These are phyloP conservation scores for Spondyliosoma cantharus DNA, from an alignment of 2,797 vertebrate genomes.

Conservation along the genomic window DNA sequence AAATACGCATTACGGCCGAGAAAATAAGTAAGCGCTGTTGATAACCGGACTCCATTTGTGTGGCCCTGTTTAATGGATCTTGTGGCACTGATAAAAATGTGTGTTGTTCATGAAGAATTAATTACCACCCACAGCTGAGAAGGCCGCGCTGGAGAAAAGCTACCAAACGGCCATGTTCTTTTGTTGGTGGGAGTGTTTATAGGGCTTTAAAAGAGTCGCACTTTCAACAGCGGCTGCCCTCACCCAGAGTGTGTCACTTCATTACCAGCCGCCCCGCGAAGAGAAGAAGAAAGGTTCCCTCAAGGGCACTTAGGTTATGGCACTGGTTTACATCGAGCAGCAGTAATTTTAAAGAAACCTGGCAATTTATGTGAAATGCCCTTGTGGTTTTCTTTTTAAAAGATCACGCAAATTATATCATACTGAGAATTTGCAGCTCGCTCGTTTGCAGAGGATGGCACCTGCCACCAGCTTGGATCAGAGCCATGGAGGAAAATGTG, in stretches of 20 bases:
- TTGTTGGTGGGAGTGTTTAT: conserved; percentile 49
- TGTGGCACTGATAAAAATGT: conserved; percentile 63
- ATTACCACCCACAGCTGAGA: conserved; percentile 63
- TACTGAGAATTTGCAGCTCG: neutral
- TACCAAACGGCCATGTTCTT: conserved; percentile 27
- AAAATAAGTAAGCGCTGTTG: conserved; percentile 48
- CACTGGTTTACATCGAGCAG: neutral
- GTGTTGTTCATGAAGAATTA: conserved; percentile 65
- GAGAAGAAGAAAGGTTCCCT: conserved; percentile 16
- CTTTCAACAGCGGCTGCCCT: conserved; percentile 25
- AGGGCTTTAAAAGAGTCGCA: conserved; percentile 35
- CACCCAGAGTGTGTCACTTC: conserved; percentile 39
- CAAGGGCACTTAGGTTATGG: conserved; percentile 16
- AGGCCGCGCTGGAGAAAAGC: conserved; percentile 23
- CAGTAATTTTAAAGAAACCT: conserved; percentile 25
- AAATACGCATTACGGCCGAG: conserved; percentile 47
- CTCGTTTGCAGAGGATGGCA: neutral
- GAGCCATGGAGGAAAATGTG: conserved; percentile 2
- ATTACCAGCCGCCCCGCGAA: conserved; percentile 30
- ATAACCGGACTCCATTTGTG: conserved; percentile 52
- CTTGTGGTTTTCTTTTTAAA: conserved; percentile 2
- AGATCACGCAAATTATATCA: neutral
- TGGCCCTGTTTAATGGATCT: conserved; percentile 54
- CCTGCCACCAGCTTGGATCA: conserved; percentile 5
- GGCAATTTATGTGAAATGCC: conserved; percentile 4